These are phyloP conservation scores for Sinocyclocheilus anshuiensis DNA, from an alignment of 2,113 vertebrate genomes.

Conservation along the genomic window DNA sequence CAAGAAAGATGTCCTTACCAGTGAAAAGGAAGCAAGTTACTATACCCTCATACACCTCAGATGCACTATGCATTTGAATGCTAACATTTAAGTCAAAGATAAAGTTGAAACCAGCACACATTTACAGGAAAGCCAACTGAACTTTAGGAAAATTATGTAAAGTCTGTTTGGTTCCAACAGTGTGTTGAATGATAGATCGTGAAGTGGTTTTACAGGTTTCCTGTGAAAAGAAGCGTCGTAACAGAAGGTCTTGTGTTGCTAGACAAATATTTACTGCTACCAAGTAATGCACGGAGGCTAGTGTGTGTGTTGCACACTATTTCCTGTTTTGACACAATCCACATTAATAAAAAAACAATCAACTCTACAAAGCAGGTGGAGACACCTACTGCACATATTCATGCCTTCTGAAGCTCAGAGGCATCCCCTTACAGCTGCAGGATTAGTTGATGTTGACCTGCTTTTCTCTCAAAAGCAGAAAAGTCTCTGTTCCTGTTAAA, in stretches of 20 bases:
- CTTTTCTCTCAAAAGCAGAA: not conserved
- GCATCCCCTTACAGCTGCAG: not conserved
- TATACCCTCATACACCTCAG: not conserved
- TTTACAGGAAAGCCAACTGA: not conserved
- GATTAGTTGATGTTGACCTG: conserved; percentile 14
- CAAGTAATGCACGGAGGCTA: not conserved
- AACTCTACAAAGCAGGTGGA: conserved; percentile 5
- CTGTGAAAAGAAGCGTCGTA: not conserved
- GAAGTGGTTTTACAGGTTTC: conserved; percentile 35
- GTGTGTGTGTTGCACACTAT: not conserved
- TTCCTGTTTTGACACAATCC: conserved; percentile 10
- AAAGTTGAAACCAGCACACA: not conserved
- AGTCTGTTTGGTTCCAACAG: not conserved
- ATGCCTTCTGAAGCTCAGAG: not conserved
- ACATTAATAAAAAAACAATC: not conserved
- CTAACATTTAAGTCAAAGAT: not conserved
- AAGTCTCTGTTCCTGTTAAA: not conserved
- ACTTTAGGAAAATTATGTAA: not conserved
- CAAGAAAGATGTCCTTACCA: not conserved
- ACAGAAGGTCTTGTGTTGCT: conserved; percentile 2
- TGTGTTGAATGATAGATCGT: not conserved
- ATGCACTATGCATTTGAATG: not conserved
- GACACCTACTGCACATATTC: conserved; percentile 13
- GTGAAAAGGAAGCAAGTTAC: not conserved
- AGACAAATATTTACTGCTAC: conserved; percentile 23